Base-by-base conservation (phyloP, 2,797 vertebrate species). In the Perodicticus potto region DNA sequence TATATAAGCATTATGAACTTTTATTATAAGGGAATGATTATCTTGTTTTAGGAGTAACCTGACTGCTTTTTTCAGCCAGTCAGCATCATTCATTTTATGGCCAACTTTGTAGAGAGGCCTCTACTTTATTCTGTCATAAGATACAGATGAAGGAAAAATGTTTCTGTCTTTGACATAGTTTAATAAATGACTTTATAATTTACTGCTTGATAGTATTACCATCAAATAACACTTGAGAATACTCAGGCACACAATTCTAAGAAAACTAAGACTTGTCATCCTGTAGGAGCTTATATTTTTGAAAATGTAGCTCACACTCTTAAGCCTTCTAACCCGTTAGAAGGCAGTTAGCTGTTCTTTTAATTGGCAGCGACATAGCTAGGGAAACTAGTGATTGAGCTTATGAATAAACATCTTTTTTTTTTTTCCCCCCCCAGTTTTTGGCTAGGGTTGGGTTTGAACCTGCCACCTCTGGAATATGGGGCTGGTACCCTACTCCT, bases 31-130 rank as follows among this genome's bases (percentile, higher is more conserved):
- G 70, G 16, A 65, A 37, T 89, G 20, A 32, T 72, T 96, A 22
- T 82, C 63, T 94, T 96, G 69, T 94, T 97, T 95, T 93, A 84
- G 67, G 81, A 94, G 53, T 94, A 93, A 59, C 6, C 0, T 83
- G 53, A 0, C n/a, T 95, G 29, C 57, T 82, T 70, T 65, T 65
- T 70, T 90, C 23, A 69, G 7, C 89, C 69, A 49, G 0, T 86
- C n/a, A 80, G 8, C 17, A 70, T 86, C 22, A 45, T 55, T 87
- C 83, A 55, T 70, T 77, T 49, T 32, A 59, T 61, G 73, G 27
- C 40, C 40, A 74, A 11, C 67, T 94, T 88, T 92, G 61, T 86
- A 85, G 40, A 49, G 53, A 29, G n/a, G 43, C 12, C 32, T 96
- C 12, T 91, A 32, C 20, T 92, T 65, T 86, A 83, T 89, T 45